Percentiles rank a stretch among this genome's conserved stretches.
phyloP scores from a whole-genome alignment of 2,113 vertebrate genomes.

The Acinonyx jubatus region DNA sequence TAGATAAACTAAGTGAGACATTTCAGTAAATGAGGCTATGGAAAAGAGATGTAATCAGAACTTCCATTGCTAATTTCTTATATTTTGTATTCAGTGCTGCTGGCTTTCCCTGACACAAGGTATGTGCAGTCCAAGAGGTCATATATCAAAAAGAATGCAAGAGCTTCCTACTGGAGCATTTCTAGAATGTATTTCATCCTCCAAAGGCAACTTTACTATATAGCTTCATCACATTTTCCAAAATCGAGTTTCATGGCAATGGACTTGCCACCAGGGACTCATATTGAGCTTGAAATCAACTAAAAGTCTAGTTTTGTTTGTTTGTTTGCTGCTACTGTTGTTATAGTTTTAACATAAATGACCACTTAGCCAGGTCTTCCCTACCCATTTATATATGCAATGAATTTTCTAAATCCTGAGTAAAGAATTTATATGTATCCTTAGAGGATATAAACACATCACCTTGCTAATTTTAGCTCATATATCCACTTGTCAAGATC shows the following conservation, averaged over 20 bases:
- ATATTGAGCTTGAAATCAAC: not conserved
- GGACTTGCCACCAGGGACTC: not conserved
- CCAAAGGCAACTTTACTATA: not conserved
- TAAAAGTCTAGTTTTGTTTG: constrained; percentile 45
- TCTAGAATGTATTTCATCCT: constrained; percentile 39
- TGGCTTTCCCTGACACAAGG: not conserved
- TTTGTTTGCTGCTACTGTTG: not conserved
- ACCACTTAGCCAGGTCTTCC: not conserved
- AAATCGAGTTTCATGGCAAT: constrained; percentile 33
- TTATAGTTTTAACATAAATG: not conserved
- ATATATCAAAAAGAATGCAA: constrained; percentile 33
- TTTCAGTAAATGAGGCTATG: constrained; percentile 16
- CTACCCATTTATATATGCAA: not conserved
- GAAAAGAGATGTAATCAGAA: constrained; percentile 4
- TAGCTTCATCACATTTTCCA: constrained; percentile 54
- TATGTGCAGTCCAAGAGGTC: not conserved
- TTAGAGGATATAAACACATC: not conserved
- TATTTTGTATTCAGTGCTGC: not conserved
- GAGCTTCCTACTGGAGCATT: constrained; percentile 17
- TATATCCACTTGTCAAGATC: constrained; percentile 3
- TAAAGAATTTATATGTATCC: not conserved
- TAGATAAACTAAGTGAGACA: constrained; percentile 15
- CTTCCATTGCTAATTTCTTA: not conserved
- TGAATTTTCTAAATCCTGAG: constrained; percentile 6
- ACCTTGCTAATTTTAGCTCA: constrained; percentile 13